A percentile compares a stretch with the other conserved stretches of the same genome.
phyloP scores from a whole-genome alignment of 30 jellyfish, hydroid and myxozoan species.

The Cassiopea andromeda region DNA sequence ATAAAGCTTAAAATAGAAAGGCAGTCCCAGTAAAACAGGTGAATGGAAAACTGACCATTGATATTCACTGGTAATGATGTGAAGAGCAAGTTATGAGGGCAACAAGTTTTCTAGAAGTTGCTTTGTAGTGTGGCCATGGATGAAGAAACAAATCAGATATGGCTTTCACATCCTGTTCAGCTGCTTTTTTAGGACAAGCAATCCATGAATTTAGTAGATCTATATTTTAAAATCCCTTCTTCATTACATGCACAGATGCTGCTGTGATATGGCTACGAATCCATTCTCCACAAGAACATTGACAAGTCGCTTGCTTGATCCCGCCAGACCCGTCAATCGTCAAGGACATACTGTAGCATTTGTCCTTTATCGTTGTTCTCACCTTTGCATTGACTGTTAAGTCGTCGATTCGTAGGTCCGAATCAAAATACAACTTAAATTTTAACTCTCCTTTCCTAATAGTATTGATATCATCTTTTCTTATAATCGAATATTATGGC shows the following conservation, averaged over 20 bases:
- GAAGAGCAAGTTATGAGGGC: background rate
- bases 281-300: slow-evolving; percentile 32
- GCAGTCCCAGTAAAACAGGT: no score
- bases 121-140: slow-evolving; percentile 7
- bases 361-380: slow-evolving; percentile 18
- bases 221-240: slow-evolving; percentile 23
- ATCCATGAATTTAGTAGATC: slow-evolving; percentile 24
- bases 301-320: slow-evolving; percentile 8
- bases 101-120: slow-evolving; percentile 6
- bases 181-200: slow-evolving; percentile 18
- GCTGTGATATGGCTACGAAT: slow-evolving; percentile 31
- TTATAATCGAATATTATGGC: background rate
- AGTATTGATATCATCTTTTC: slow-evolving; percentile 16
- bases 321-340: slow-evolving; percentile 13
- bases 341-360: slow-evolving; percentile 9
- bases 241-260: slow-evolving; percentile 20
- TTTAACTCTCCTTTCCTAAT: background rate
- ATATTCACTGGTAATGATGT: no score
- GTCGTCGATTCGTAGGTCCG: slow-evolving; percentile 2
- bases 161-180: slow-evolving; percentile 11
- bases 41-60: no score
- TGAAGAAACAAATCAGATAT: background rate
- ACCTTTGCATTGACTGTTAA: background rate
- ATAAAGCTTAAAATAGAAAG: no score
- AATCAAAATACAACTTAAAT: background rate